These are phyloP conservation scores for Chaetodon auriga DNA, from an alignment of 2,113 vertebrate species.

Conservation along the genomic window DNA sequence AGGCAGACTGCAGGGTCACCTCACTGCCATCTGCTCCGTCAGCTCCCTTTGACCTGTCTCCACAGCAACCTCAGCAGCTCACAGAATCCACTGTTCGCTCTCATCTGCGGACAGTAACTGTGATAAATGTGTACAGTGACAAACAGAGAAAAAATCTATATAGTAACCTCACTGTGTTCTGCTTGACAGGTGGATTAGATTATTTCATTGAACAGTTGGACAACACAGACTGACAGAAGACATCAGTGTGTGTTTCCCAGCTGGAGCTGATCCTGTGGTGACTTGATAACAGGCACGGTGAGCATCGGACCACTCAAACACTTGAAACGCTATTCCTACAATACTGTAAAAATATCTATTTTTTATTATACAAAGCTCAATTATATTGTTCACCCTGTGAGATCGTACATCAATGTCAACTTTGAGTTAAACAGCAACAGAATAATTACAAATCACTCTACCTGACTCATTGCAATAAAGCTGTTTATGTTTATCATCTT, in stretches of 20 bases:
- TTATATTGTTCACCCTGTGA: background rate
- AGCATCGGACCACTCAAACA: background rate
- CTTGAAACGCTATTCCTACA: background rate
- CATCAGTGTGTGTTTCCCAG: background rate
- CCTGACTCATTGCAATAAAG: background rate
- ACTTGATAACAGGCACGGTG: too few relatives aligned
- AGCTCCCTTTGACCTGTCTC: constrained; percentile 66
- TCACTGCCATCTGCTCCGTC: constrained; percentile 75
- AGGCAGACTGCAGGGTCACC: constrained; percentile 65
- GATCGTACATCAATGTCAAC: background rate
- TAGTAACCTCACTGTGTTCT: background rate
- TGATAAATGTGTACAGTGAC: constrained; percentile 2
- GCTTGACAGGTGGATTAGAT: background rate
- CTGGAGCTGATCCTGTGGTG: background rate
- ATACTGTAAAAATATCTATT: too few relatives aligned
- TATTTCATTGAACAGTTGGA: background rate
- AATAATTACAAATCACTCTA: background rate
- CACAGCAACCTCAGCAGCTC: constrained; percentile 48
- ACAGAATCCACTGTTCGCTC: constrained; percentile 17
- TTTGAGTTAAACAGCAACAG: background rate
- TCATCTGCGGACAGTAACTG: constrained; percentile 5
- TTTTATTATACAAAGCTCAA: background rate
- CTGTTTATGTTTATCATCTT: background rate
- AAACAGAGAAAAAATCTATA: background rate
- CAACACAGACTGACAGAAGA: background rate